Evolutionary conservation across 2,113 vertebrate genomes (phyloP), one percentile per base, ranked within the genome.

Genomic region (Riparia riparia): DNA sequence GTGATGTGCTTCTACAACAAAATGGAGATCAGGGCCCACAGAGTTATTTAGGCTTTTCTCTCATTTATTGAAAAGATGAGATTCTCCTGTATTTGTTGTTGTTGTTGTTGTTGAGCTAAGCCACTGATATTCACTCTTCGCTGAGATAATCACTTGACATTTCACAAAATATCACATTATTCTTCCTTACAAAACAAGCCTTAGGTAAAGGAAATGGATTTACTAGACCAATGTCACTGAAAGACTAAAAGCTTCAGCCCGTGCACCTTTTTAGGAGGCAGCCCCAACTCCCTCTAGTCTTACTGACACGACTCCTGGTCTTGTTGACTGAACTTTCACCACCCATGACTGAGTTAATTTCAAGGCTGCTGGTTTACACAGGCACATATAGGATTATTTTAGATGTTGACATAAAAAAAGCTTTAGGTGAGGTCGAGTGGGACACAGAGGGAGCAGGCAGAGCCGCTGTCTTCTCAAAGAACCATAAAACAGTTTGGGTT

Each of bases 111-210:
- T 72, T 64, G 74, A 49, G 28, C 41, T 82, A 68, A 84, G 65
- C 65, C 89, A 83, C 25, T 29, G 56, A 68, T 89, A 92, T 9
- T 95, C 80, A 69, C 17, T 68, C 90, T 89, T 81, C 68, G 69
- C 77, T 71, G 49, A 82, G 44, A 93, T 60, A 79, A 89, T 74
- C 77, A 60, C 70, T 90, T 95, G 84, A 85, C 84, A 91, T 84
- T 95, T 96, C 56, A 82, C 21, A 74, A 86, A 95, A 93, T 68
- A 95, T 57, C 89, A 81, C 69, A 56, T 21, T 86, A 60, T 68
- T 71, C 32, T 74, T 92, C 50, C 31, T 69, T n/a, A 66, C 5
- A 29, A 68, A 58, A 87, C 37, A 42, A 73, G 41, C 34, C 54
- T 70, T 44, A 32, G 34, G 42, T 26, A 29, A 32, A 89, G 26